Conservation (phyloP, 2,113 vertebrate genomes). For the Stercorarius parasiticus region DNA sequence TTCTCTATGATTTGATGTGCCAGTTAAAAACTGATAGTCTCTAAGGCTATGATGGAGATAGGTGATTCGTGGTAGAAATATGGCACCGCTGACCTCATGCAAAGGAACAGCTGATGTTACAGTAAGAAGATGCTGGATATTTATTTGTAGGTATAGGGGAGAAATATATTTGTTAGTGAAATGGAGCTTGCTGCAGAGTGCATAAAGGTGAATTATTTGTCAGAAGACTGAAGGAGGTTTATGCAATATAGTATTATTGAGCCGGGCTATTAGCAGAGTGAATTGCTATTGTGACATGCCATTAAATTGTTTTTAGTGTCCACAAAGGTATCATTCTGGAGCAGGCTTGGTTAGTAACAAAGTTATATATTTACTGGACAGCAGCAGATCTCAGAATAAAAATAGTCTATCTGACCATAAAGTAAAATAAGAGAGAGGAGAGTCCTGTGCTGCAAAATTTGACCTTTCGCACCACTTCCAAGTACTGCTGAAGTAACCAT, state of each 20-base stretch:
- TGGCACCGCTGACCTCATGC: constrained; percentile 65
- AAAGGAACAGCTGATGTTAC: constrained; percentile 67
- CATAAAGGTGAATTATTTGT: constrained; percentile 84
- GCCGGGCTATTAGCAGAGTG: constrained; percentile 82
- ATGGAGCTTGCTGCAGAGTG: constrained; percentile 79
- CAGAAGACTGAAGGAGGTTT: constrained; percentile 78
- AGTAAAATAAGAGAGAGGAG: constrained; percentile 32
- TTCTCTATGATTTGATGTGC: constrained; percentile 49
- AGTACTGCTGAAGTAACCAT: background rate
- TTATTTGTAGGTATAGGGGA: constrained; percentile 75
- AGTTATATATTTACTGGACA: constrained; percentile 85
- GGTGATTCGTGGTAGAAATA: constrained; percentile 56
- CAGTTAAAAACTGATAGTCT: constrained; percentile 37
- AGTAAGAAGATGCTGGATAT: constrained; percentile 68
- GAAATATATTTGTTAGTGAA: constrained; percentile 85
- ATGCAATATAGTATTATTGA: constrained; percentile 83
- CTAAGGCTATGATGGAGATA: background rate
- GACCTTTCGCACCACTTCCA: background rate
- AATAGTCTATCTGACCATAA: constrained; percentile 70
- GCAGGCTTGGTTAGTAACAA: constrained; percentile 80
- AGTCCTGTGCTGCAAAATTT: background rate
- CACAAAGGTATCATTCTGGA: constrained; percentile 83
- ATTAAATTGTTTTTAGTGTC: constrained; percentile 87
- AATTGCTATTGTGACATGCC: constrained; percentile 84
- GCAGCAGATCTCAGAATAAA: constrained; percentile 73